Conservation (phyloP, 2,113 vertebrate species). For the Ictalurus punctatus region DNA sequence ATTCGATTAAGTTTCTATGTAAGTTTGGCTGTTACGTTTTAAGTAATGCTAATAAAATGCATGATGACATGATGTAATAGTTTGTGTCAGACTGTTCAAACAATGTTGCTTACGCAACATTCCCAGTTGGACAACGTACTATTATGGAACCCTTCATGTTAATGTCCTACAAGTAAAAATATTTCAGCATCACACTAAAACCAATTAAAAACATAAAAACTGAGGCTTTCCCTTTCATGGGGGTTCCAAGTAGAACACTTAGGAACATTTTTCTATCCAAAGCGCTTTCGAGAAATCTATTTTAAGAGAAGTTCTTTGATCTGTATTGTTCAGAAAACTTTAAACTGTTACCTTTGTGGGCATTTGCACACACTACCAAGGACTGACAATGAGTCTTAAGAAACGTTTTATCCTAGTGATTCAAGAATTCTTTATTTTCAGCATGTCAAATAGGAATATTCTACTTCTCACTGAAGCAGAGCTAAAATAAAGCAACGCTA, state of each 20-base stretch:
- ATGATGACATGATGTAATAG: neutral
- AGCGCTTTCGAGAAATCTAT: neutral
- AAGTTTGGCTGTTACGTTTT: neutral
- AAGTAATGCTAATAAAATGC: neutral
- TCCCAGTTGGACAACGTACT: neutral
- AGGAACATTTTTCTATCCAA: neutral
- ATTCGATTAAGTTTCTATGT: neutral
- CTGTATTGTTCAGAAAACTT: neutral
- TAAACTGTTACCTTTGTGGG: neutral
- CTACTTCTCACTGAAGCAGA: neutral
- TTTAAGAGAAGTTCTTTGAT: neutral
- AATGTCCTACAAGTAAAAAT: neutral
- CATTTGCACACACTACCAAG: neutral
- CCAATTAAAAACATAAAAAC: neutral
- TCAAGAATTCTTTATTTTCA: conserved; percentile 10
- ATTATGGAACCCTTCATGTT: neutral
- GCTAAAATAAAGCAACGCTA: conserved; percentile 24
- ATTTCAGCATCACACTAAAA: neutral
- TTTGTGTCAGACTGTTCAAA: neutral
- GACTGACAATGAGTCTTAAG: neutral
- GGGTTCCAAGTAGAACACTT: neutral
- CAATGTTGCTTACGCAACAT: neutral
- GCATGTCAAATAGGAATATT: conserved; percentile 2
- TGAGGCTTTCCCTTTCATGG: neutral
- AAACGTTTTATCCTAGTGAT: neutral